phyloP scores from a whole-genome alignment of 2,113 vertebrate genomes.

The Rutilus rutilus region DNA sequence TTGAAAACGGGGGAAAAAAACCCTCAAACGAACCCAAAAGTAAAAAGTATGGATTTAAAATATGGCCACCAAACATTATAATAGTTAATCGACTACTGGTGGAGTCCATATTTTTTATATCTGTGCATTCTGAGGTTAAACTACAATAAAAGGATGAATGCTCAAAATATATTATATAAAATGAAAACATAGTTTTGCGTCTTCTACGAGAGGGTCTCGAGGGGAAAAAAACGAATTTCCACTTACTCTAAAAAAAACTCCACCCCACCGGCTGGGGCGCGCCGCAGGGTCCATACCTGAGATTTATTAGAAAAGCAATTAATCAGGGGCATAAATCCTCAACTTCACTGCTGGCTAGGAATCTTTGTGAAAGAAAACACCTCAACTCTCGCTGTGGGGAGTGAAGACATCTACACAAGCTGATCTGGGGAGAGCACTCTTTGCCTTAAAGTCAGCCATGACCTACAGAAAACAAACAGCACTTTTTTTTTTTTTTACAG shows the following conservation, averaged over 20 bases:
- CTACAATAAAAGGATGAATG: not conserved
- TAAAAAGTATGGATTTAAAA: not conserved
- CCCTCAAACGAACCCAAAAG: not conserved
- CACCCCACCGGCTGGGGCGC: not conserved
- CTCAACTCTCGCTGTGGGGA: constrained; percentile 43
- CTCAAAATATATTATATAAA: not conserved
- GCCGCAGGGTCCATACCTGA: constrained; percentile 52
- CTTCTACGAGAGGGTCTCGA: not conserved
- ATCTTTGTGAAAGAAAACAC: constrained; percentile 74
- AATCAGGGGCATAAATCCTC: constrained; percentile 72
- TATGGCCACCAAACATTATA: not conserved
- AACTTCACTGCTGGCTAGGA: constrained; percentile 60
- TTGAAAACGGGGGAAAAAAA: not conserved
- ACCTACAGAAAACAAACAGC: not conserved
- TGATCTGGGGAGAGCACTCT: constrained; percentile 22
- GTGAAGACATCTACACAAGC: constrained; percentile 17
- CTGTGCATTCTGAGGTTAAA: not conserved
- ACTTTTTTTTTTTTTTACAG: not conserved
- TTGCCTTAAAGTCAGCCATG: not conserved
- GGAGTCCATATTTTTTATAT: not conserved
- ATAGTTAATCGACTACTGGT: not conserved
- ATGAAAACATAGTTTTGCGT: not conserved
- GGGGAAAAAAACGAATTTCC: constrained; percentile 28
- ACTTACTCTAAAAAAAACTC: constrained; percentile 35
- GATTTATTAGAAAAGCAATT: constrained; percentile 74